These are phyloP conservation scores for Apis cerana DNA, from an alignment of 1,140 invertebrate species.

Conservation along the genomic window DNA sequence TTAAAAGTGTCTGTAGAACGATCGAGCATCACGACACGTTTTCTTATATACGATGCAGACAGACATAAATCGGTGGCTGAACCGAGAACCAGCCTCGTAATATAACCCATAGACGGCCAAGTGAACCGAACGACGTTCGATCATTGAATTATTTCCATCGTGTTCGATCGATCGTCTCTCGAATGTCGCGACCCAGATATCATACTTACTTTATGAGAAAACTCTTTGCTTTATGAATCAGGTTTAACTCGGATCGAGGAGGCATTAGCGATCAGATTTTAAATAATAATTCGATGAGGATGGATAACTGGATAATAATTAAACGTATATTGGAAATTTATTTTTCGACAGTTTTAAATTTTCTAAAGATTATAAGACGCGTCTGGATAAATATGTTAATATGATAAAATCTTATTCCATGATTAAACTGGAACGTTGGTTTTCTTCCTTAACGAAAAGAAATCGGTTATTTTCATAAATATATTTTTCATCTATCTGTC, in stretches of 20 bases:
- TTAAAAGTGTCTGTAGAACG: constrained; percentile 39
- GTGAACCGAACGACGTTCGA: constrained; percentile 23
- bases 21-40: neutral
- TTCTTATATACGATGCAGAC: constrained; percentile 31
- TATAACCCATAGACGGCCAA: constrained; percentile 10
- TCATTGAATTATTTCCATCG: constrained; percentile 49
- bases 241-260: neutral
- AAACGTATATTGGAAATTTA: neutral
- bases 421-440: too few species aligned
- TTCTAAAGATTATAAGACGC: neutral
- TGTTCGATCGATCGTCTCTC: constrained; percentile 16
- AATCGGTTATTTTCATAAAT: too few species aligned
- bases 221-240: constrained; percentile 13
- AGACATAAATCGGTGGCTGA: constrained; percentile 37
- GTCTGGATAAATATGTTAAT: too few species aligned
- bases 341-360: neutral
- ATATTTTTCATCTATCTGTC: too few species aligned
- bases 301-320: neutral
- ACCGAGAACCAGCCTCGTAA: constrained; percentile 2
- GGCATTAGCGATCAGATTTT: neutral
- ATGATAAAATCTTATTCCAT: too few species aligned
- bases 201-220: constrained; percentile 28
- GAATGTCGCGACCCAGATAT: constrained; percentile 43
- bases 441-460: too few species aligned
- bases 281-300: constrained; percentile 15